Percentiles rank a stretch among this genome's conserved stretches.
These are phyloP conservation scores for Drosophila fungiperda DNA, from an alignment of 2,888 invertebrate genomes.

Conservation along the genomic window DNA sequence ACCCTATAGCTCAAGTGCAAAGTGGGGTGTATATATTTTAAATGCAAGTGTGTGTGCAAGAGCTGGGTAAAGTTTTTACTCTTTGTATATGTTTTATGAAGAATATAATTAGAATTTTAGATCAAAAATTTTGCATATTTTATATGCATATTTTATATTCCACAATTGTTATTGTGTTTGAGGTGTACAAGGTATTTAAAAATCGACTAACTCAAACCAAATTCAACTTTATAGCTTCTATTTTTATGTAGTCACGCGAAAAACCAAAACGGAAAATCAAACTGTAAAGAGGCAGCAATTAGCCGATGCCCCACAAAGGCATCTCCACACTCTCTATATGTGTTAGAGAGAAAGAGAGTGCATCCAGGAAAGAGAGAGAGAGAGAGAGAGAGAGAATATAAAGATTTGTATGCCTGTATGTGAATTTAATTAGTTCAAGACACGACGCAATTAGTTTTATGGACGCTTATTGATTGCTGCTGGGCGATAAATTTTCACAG, in stretches of 20 bases:
- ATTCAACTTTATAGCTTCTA: background rate
- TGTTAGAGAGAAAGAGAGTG: too few relatives aligned
- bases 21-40: background rate
- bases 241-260: constrained; percentile 38
- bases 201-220: background rate
- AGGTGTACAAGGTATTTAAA: constrained; percentile 4
- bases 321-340: background rate
- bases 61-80: background rate
- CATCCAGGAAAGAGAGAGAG: background rate
- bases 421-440: constrained; percentile 75
- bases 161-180: background rate
- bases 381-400: background rate
- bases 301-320: constrained; percentile 34
- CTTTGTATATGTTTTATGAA: background rate
- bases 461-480: constrained; percentile 67
- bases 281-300: constrained; percentile 61
- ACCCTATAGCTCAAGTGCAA: background rate
- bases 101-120: background rate
- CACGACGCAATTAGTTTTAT: constrained; percentile 69
- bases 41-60: background rate
- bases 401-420: constrained; percentile 35
- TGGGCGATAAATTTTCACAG: constrained; percentile 63
- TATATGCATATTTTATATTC: background rate
- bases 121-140: background rate
- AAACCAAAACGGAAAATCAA: constrained; percentile 45